Conservation (phyloP, 23 tunicate species). For the Trididemnum miniatum region DNA sequence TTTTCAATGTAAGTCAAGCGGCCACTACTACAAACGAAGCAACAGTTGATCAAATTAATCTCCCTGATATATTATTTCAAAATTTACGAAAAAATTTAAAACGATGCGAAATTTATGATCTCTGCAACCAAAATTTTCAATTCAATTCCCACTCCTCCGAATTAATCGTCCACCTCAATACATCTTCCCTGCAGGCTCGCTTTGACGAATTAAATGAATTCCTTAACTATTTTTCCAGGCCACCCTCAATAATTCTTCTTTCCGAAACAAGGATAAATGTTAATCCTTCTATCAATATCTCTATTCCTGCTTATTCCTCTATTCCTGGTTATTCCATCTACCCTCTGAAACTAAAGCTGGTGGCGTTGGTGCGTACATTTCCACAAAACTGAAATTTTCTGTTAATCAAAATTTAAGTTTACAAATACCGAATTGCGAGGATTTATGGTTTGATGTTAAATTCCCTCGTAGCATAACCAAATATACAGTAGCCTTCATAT, state of each 20-base stretch:
- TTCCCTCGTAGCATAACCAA: too few species aligned
- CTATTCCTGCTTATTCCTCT: not conserved
- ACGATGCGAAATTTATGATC: too few species aligned
- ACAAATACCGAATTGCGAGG: not conserved
- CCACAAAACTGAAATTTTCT: not conserved
- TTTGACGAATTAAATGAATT: not conserved
- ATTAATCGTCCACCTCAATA: not conserved
- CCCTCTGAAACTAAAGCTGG: not conserved
- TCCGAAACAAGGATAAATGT: not conserved
- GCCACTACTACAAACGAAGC: too few species aligned
- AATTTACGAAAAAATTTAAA: too few species aligned
- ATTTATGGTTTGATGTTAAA: not conserved
- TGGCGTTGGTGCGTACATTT: not conserved
- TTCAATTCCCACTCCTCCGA: too few species aligned
- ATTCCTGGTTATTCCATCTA: too few species aligned
- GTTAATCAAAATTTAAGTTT: too few species aligned
- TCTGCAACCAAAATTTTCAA: too few species aligned
- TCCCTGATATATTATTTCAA: too few species aligned
- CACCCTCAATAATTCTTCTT: not conserved
- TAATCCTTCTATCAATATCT: not conserved
- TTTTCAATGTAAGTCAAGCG: too few species aligned
- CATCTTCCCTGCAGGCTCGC: not conserved
- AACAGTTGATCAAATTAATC: too few species aligned
- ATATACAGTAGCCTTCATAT: too few species aligned
- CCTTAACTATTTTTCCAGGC: not conserved